A percentile compares a stretch with the other conserved stretches of the same genome.
Conservation (phyloP, 2,888 invertebrate genomes). For the Pterostichus madidus region DNA sequence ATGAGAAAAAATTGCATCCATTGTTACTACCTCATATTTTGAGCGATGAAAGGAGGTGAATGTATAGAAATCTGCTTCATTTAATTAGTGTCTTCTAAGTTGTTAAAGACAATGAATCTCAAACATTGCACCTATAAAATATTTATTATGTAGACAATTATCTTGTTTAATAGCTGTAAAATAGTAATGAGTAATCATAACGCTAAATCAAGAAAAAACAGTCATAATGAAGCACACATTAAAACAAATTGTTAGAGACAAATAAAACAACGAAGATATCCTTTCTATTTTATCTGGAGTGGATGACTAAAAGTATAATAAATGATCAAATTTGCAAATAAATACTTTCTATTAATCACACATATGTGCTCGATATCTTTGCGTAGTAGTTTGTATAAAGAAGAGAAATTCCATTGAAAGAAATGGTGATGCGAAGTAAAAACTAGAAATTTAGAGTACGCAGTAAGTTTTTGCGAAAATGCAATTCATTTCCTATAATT, state of each 20-base stretch:
- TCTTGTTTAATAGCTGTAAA: neutral
- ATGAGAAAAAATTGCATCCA: neutral
- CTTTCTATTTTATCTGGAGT: conserved; percentile 13
- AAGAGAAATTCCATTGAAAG: conserved; percentile 34
- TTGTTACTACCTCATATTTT: neutral
- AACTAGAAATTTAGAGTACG: conserved; percentile 26
- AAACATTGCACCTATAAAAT: neutral
- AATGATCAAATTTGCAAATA: conserved; percentile 35
- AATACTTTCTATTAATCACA: conserved; percentile 46
- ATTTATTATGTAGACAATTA: neutral
- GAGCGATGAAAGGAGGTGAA: conserved; percentile 21
- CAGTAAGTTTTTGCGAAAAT: conserved; percentile 5
- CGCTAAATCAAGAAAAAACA: conserved; percentile 2
- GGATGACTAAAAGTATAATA: conserved; percentile 30
- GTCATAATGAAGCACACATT: conserved; percentile 1
- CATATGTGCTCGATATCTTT: conserved; percentile 39
- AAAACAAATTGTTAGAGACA: neutral
- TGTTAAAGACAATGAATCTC: conserved; percentile 24
- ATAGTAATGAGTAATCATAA: neutral
- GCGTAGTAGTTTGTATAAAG: neutral
- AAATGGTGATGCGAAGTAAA: conserved; percentile 17
- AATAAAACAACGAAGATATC: neutral
- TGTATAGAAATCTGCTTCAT: conserved; percentile 31
- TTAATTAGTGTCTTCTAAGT: neutral
- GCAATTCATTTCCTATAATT: conserved; percentile 36